A percentile compares a stretch with the other conserved stretches of the same genome.
Conservation (phyloP, 1,140 invertebrate species). For the Zaprionus africanus region DNA sequence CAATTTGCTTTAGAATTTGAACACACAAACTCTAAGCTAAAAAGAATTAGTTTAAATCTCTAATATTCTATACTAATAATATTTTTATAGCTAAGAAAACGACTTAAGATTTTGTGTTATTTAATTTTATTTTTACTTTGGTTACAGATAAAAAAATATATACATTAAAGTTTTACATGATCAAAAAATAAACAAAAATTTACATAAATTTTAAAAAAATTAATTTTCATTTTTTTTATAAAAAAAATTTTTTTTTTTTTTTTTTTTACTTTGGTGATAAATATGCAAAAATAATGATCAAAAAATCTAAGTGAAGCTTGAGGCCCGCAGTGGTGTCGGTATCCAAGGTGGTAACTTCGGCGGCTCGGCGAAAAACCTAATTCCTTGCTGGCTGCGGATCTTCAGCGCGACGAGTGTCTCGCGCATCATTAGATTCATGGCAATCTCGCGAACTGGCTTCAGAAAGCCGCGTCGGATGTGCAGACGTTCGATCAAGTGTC, state of each 20-base stretch:
- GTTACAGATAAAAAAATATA: no score
- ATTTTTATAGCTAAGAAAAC: no score
- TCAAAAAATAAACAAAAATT: no score
- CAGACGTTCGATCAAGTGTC: conserved; percentile 45
- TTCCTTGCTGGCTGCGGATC: conserved; percentile 7
- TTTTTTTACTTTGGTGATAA: no score
- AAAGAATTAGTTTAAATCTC: not conserved
- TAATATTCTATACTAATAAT: no score
- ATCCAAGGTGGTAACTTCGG: conserved; percentile 53
- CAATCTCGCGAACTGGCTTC: conserved; percentile 9
- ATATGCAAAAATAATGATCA: no score
- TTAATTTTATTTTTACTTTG: no score
- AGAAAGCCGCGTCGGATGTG: conserved; percentile 49
- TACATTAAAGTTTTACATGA: no score
- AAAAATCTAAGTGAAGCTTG: conserved; percentile 25
- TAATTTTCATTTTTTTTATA: no score
- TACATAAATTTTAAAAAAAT: no score
- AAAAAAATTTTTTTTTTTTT: no score
- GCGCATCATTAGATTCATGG: conserved; percentile 37
- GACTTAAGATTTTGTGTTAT: no score
- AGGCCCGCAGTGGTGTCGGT: conserved; percentile 28
- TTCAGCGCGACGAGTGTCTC: conserved; percentile 51
- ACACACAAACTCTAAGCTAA: not conserved
- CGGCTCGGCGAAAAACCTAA: conserved; percentile 25
- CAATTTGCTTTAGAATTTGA: not conserved